Evolutionary conservation across 2,888 invertebrate genomes (phyloP).

Genomic region (Eulithis prunata): DNA sequence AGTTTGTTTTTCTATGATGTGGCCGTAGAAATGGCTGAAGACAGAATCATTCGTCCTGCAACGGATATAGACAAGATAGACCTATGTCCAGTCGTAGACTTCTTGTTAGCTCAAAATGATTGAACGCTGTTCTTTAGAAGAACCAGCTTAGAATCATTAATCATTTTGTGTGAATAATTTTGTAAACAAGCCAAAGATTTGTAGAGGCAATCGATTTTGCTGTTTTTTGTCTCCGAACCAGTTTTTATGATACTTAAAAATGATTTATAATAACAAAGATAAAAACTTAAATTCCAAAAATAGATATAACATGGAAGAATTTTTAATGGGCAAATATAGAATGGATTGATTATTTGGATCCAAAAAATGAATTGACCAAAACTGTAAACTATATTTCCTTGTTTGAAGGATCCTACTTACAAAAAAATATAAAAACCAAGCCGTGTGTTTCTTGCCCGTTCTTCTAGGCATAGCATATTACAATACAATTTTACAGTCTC

Average conservation of each 20-base stretch:
- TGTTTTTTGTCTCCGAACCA: not conserved
- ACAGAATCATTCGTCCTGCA: no score
- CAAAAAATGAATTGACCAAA: no score
- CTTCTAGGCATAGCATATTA: no score
- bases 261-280: not conserved
- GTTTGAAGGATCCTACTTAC: no score
- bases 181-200: constrained; percentile 20
- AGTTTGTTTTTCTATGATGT: no score
- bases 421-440: no score
- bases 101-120: not conserved
- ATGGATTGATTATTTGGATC: no score
- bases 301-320: not conserved
- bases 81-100: not conserved
- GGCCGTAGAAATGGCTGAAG: no score
- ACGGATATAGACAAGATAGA: no score
- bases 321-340: not conserved
- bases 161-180: constrained; percentile 18
- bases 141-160: constrained; percentile 7
- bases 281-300: not conserved
- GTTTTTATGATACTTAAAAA: not conserved
- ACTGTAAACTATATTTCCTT: no score
- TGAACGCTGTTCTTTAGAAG: not conserved
- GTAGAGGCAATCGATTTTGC: constrained; percentile 8
- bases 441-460: no score
- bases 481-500: no score